Evolutionary conservation across 1,140 invertebrate species (phyloP).

Genomic region (Doryteuthis pealeii): DNA sequence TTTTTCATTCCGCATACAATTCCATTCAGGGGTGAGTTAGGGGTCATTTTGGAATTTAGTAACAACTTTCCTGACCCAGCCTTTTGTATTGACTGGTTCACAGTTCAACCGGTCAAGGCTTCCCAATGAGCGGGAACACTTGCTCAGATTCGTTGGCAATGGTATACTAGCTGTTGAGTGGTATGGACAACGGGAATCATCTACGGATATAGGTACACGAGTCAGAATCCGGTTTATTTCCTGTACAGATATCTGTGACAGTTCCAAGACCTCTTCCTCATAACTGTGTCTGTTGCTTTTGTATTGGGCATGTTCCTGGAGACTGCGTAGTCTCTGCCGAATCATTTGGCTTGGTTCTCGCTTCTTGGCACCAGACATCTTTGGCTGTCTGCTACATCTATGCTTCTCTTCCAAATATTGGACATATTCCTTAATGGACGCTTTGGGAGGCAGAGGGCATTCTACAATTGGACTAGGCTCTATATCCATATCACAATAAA

Average conservation of each 20-base stretch:
- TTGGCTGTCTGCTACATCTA: constrained; percentile 20
- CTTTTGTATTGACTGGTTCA: constrained; percentile 43
- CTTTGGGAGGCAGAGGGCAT: constrained; percentile 5
- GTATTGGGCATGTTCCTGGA: constrained; percentile 30
- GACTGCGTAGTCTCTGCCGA: constrained; percentile 37
- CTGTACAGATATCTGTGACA: background rate
- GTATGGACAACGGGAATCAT: background rate
- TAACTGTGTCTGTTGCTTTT: constrained; percentile 12
- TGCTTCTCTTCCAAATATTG: constrained; percentile 40
- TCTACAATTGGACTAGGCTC: constrained; percentile 13
- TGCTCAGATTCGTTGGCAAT: background rate
- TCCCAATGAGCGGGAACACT: constrained; percentile 22
- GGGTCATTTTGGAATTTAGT: constrained; percentile 39
- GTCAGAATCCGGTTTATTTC: background rate
- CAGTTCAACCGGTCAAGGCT: constrained; percentile 32
- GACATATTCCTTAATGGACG: constrained; percentile 41
- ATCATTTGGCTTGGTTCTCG: constrained; percentile 41
- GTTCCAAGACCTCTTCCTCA: background rate
- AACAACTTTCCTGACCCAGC: constrained; percentile 44
- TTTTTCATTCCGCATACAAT: no score
- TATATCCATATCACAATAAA: constrained; percentile 35
- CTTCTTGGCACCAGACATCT: constrained; percentile 29
- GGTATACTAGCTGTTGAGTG: background rate
- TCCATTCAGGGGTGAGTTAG: background rate
- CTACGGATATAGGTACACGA: background rate